Conservation (phyloP, 2,888 invertebrate genomes). For the Drosophila robusta region DNA sequence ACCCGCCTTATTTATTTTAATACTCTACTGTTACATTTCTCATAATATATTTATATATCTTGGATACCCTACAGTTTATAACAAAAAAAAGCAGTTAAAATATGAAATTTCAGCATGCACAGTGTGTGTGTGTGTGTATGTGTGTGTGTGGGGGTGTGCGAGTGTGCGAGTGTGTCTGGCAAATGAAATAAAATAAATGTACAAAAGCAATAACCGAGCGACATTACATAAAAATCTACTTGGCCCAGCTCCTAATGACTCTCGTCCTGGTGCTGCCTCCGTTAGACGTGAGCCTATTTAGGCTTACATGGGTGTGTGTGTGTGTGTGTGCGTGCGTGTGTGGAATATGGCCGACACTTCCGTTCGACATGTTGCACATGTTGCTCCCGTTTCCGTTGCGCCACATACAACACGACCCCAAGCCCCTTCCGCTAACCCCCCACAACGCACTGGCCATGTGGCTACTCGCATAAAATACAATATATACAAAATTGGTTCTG, state of each 20-base stretch:
- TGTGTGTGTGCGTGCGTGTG: constrained; percentile 38
- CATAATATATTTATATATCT: neutral
- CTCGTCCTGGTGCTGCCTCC: constrained; percentile 44
- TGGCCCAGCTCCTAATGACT: constrained; percentile 75
- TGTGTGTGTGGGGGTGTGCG: constrained; percentile 12
- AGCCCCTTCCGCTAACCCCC: neutral
- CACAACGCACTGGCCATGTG: constrained; percentile 34
- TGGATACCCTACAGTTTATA: constrained; percentile 30
- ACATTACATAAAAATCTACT: constrained; percentile 81
- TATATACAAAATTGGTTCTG: constrained; percentile 60
- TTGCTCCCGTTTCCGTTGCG: constrained; percentile 75
- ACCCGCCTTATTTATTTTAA: no score
- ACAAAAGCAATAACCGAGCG: constrained; percentile 79
- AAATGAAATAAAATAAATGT: constrained; percentile 81
- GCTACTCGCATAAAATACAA: constrained; percentile 71
- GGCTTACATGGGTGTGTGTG: constrained; percentile 33
- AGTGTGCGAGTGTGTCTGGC: constrained; percentile 31
- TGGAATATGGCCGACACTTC: constrained; percentile 80
- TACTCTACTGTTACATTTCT: neutral
- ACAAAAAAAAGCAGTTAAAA: constrained; percentile 30
- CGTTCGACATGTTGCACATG: constrained; percentile 82
- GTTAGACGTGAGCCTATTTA: constrained; percentile 72
- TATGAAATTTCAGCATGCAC: constrained; percentile 35
- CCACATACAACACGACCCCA: constrained; percentile 24
- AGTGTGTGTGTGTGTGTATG: constrained; percentile 3